Base-by-base conservation (phyloP, 2,888 invertebrate genomes). In the Torymus tubicola region DNA sequence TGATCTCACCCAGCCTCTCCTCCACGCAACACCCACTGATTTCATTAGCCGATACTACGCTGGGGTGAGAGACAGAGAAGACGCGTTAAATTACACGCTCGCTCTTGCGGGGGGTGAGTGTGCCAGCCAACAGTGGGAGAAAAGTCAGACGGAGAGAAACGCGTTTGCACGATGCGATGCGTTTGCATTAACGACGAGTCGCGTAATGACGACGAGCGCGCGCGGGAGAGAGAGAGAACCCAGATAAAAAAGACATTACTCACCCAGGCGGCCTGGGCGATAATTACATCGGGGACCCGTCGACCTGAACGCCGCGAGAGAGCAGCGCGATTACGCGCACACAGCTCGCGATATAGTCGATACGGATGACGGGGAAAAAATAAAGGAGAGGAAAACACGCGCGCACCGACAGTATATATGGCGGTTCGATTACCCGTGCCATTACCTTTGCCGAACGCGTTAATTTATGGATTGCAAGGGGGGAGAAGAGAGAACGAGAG, bases 231-330 rank as follows among this genome's bases (percentile, higher is more conserved):
- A 31, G 31, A 31, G 31, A 1, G 31, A 31, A 82, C 77, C 75
- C 85, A 86, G 89, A 89, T 89, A 89, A 90, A 90, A 90, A 89
- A 87, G 86, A 87, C 89, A 90, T 90, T 90, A 90, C 86, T 90
- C 89, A 90, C 86, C 83, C 86, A 85, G 83, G 64, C 60, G 16
- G 81, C 85, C 84, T 82, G 42, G 65, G 85, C 80, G 87, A 87
- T 89, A 89, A 90, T 89, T 90, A 87, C 87, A 86, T 86, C 82
- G 83, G 83, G 84, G 84, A 82, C 77, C 58, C 73, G 72, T 50
- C 77, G 69, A 81, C 80, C 81, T 81, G 50, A 68, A 63, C 80
- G 82, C 74, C 75, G 74, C 31, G 8, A 42, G 42, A 42, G 63
- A 71, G 73, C 79, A 74, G 52, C 68, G 76, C 81, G 83, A 85